Base-by-base conservation (phyloP, 2,888 invertebrate genomes). In the Macrophya alboannulata region DNA sequence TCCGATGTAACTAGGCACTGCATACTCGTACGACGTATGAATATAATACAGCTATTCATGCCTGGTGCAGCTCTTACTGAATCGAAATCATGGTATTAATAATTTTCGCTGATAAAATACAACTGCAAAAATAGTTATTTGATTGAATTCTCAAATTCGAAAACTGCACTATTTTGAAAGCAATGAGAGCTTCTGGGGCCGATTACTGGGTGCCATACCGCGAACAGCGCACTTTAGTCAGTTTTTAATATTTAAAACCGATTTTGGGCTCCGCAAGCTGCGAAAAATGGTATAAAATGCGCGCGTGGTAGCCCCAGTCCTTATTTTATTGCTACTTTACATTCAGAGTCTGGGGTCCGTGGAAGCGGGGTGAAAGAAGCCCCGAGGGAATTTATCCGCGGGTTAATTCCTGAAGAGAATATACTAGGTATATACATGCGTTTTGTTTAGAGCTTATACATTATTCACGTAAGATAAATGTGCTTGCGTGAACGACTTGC, bases 261-360 rank as follows among this genome's bases (percentile, higher is more conserved):
- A 62, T 62, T 62, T 62, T 43, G 31, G 43, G 25, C 37, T 51
- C 21, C 81, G 15, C 81, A 59, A 62, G 59, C 81, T 71, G 83
- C 31, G 65, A 68, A 83, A 83, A 68, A 71, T 83, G 71, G 48
- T 48, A 43, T 21, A 83, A 71, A 83, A 68, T 83, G 48, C 31
- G 45, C 68, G 31, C 48, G 40, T 31, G 45, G 37, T 83, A 71
- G 48, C 51, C 72, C 48, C 59, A 31, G 40, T 25, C 48, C 37
- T 71, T 71, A 83, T 83, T 83, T 48, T 83, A 83, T 83, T 71
- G 83, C 83, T 83, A 71, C 83, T 83, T 83, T 68, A 83, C 43
- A 83, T 83, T 83, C 83, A 71, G 48, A 48, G 68, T 21, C 62
- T 62, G 31, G 83, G 65, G 48, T 83, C 48, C 17, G 48, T 21